Conservation (phyloP, 2,888 invertebrate genomes). For the Cataglyphis rosenhaueri region DNA sequence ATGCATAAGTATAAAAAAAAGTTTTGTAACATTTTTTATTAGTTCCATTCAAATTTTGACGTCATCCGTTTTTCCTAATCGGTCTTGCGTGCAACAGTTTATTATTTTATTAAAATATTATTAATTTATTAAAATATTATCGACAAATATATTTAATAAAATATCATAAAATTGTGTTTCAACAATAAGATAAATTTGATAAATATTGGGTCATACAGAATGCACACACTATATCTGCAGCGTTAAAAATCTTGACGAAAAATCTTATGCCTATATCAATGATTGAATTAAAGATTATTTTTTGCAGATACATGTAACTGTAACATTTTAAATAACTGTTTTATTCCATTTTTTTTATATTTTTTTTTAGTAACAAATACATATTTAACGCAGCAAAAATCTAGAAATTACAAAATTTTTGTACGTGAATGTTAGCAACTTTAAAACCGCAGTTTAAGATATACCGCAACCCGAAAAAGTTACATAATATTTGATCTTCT, state of each 20-base stretch:
- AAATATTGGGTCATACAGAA: not conserved
- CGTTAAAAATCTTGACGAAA: not conserved
- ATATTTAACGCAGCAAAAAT: not conserved
- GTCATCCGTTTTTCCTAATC: not conserved
- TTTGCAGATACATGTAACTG: not conserved
- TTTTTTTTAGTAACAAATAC: not conserved
- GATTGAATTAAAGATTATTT: constrained; percentile 13
- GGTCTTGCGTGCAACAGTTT: not conserved
- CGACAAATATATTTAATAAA: not conserved
- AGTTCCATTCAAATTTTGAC: not conserved
- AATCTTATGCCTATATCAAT: not conserved
- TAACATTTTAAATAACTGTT: not conserved
- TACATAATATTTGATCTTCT: not conserved
- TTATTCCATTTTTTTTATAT: not conserved
- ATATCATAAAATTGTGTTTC: constrained; percentile 16
- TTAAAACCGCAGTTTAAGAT: not conserved
- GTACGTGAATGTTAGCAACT: not conserved
- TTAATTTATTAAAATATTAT: not conserved
- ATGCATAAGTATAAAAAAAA: not conserved
- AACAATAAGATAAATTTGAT: constrained; percentile 30
- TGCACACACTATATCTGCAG: not conserved
- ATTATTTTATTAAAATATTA: not conserved
- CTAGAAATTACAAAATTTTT: not conserved
- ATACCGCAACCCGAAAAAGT: not conserved
- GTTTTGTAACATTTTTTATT: constrained; percentile 5